Evolutionary conservation across 2,797 vertebrate genomes (phyloP).

Genomic region (Rhinogobio ventralis): DNA sequence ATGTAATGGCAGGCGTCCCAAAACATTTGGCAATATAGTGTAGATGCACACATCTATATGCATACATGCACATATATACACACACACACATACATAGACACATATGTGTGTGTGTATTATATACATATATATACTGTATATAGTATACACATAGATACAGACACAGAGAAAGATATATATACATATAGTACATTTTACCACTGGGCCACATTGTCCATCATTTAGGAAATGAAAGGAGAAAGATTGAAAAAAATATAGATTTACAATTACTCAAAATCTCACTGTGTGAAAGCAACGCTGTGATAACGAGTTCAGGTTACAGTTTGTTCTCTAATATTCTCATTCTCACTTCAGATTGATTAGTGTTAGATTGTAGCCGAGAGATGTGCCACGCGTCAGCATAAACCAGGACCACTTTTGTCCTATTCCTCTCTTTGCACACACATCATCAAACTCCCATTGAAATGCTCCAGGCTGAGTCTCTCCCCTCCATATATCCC

Average conservation of each 20-base stretch:
- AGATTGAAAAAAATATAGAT: constrained; percentile 41
- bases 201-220: constrained; percentile 6
- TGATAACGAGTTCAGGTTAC: constrained; percentile 66
- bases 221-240: constrained; percentile 20
- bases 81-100: no score
- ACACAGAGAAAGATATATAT: no score
- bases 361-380: constrained; percentile 82
- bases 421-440: constrained; percentile 76
- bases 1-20: no score
- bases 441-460: constrained; percentile 77
- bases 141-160: no score
- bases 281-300: constrained; percentile 34
- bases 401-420: constrained; percentile 81
- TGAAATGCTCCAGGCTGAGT: constrained; percentile 72
- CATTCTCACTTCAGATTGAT: constrained; percentile 84
- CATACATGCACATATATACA: no score
- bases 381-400: constrained; percentile 85
- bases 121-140: no score
- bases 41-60: no score
- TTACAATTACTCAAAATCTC: constrained; percentile 51
- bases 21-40: no score
- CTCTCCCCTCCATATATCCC: constrained; percentile 77
- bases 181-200: neutral
- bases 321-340: constrained; percentile 70
- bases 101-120: no score